Evolutionary conservation across 2,113 vertebrate genomes (phyloP), one percentile per base, ranked within the genome.

Genomic region (Chloropsis hardwickii): DNA sequence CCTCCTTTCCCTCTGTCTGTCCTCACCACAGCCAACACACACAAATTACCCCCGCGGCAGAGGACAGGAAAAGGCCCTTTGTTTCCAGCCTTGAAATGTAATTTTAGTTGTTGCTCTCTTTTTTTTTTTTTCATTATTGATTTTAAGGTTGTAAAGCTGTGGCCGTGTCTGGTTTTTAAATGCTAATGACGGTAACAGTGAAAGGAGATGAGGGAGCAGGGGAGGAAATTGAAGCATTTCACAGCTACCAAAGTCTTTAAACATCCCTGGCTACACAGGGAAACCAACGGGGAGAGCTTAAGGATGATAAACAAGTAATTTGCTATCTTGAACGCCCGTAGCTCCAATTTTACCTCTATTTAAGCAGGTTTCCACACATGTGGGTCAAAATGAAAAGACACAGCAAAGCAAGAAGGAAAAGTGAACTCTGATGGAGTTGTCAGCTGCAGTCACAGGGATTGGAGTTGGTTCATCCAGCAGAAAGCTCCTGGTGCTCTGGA

Each of bases 181-280:
- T 56, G 60, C 69, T 70, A 90, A 80, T 73, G 72, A 37, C 1
- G 40, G 11, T 12, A 88, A 78, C 79, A 71, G 88, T 58, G n/a
- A 78, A n/a, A 79, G 81, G 85, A 92, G 57, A 31, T 9, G 80
- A 78, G 70, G 57, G 70, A 78, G 54, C 1, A 3, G 57, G 76
- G 82, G 77, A 67, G 84, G 86, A 94, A 88, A 94, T 56, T 10
- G 73, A 79, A 71, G 61, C 56, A 51, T 92, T 96, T 95, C 83
- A 67, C 82, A 48, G 95, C 66, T 53, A 23, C 86, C 27, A 3
- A 60, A 82, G 44, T 8, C 92, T 86, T 82, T 79, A 74, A 80
- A 53, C 81, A 47, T 50, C 81, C 27, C 81, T 20, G 69, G 64
- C 57, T 17, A 1, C 10, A 5, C 35, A 2, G 28, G 53, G 69